Percentiles rank a stretch among this genome's conserved stretches.
These are phyloP conservation scores for Triops cancriformis DNA, from an alignment of 1,140 invertebrate genomes.

Conservation along the genomic window DNA sequence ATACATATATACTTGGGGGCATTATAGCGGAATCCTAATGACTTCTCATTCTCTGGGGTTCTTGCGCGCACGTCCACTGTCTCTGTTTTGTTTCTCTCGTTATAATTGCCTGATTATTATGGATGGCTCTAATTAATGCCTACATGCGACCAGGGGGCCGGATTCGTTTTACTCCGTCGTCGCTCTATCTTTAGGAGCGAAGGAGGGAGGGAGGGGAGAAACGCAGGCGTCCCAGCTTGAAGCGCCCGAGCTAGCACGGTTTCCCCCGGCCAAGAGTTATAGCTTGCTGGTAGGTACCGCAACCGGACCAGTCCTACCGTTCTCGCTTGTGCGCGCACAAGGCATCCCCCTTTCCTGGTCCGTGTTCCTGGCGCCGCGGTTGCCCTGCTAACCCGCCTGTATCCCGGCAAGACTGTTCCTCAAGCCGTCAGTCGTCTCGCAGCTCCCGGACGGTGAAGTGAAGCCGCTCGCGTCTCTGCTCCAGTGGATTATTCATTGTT, in stretches of 20 bases:
- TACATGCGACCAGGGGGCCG: constrained; percentile 7
- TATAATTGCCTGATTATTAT: constrained; percentile 14
- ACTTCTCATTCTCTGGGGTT: background rate
- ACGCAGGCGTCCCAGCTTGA: background rate
- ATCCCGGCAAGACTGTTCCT: background rate
- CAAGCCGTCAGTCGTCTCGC: background rate
- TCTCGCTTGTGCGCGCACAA: background rate
- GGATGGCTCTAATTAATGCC: constrained; percentile 13
- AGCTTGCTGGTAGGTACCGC: background rate
- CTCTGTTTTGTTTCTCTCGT: constrained; percentile 10
- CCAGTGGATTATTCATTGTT: too few species aligned
- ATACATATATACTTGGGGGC: background rate
- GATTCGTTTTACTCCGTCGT: background rate
- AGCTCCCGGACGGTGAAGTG: background rate
- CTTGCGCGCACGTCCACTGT: background rate
- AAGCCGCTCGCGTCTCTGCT: background rate
- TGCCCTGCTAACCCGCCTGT: background rate
- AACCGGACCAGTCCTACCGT: background rate
- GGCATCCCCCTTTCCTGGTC: background rate
- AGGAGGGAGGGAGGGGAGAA: background rate
- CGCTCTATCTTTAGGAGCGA: background rate
- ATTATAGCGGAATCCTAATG: background rate
- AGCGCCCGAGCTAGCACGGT: background rate
- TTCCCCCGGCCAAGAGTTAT: background rate
- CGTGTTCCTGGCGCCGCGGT: background rate